Conservation (phyloP, 2,113 vertebrate species). For the Hoplias malabaricus region DNA sequence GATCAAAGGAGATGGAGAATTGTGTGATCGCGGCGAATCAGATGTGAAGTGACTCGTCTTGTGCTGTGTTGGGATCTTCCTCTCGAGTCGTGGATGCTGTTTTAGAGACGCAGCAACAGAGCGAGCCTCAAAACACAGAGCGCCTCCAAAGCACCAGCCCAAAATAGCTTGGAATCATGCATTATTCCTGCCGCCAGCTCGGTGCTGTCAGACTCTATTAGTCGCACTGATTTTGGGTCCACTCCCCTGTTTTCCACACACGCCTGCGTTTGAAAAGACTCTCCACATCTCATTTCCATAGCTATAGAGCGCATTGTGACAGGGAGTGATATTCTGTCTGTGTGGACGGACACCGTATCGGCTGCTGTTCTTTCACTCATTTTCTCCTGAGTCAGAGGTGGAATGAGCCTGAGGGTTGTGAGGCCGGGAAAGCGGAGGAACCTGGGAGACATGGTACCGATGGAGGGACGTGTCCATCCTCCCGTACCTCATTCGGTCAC, state of each 20-base stretch:
- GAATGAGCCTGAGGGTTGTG: slow-evolving; percentile 6
- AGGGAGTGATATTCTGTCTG: neutral
- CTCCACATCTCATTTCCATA: slow-evolving; percentile 28
- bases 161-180: slow-evolving; percentile 72
- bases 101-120: slow-evolving; percentile 52
- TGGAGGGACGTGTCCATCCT: neutral
- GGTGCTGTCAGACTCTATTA: slow-evolving; percentile 58
- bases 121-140: slow-evolving; percentile 12
- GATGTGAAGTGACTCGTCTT: neutral
- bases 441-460: neutral
- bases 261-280: slow-evolving; percentile 3
- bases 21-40: neutral
- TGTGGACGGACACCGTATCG: slow-evolving; percentile 2
- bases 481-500: neutral
- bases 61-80: neutral
- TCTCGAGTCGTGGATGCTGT: neutral
- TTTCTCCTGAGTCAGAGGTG: slow-evolving; percentile 6
- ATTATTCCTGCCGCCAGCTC: slow-evolving; percentile 64
- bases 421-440: neutral
- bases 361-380: neutral
- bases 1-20: neutral
- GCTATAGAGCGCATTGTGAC: slow-evolving; percentile 22
- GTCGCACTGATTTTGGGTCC: slow-evolving; percentile 56
- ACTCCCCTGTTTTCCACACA: slow-evolving; percentile 47
- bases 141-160: slow-evolving; percentile 51